A percentile compares a stretch with the other conserved stretches of the same genome.
phyloP scores from a whole-genome alignment of 2,113 vertebrate genomes.

The Cariama cristata region DNA sequence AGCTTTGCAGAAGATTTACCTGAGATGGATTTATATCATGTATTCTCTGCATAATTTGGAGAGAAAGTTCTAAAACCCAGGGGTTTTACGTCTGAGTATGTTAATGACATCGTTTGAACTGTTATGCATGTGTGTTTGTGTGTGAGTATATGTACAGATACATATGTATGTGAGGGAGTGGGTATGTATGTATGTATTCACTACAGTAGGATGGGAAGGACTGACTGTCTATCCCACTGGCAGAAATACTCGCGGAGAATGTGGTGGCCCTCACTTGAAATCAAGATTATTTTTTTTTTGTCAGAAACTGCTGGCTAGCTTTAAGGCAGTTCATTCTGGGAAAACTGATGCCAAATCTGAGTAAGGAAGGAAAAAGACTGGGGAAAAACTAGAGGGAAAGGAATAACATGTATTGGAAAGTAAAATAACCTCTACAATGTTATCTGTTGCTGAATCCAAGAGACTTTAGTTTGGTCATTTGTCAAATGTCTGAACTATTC shows the following conservation, averaged over 20 bases:
- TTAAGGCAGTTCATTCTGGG: not conserved
- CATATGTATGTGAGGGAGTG: accelerated
- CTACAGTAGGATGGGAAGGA: not conserved
- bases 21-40: not conserved
- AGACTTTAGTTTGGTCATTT: not conserved
- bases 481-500: not conserved
- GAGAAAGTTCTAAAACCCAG: not conserved
- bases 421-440: not conserved
- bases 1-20: not conserved
- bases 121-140: not conserved
- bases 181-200: not conserved
- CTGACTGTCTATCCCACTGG: not conserved
- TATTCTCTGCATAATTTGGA: not conserved
- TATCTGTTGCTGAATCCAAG: not conserved
- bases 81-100: not conserved
- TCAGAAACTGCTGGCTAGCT: not conserved
- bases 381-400: not conserved
- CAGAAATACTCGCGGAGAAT: not conserved
- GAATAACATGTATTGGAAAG: not conserved
- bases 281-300: not conserved
- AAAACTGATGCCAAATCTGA: not conserved
- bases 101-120: not conserved
- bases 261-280: not conserved
- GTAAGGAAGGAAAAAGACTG: not conserved
- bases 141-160: not conserved